Base-by-base conservation (phyloP, 2,797 vertebrate genomes). In the Paramormyrops hopkinsi region DNA sequence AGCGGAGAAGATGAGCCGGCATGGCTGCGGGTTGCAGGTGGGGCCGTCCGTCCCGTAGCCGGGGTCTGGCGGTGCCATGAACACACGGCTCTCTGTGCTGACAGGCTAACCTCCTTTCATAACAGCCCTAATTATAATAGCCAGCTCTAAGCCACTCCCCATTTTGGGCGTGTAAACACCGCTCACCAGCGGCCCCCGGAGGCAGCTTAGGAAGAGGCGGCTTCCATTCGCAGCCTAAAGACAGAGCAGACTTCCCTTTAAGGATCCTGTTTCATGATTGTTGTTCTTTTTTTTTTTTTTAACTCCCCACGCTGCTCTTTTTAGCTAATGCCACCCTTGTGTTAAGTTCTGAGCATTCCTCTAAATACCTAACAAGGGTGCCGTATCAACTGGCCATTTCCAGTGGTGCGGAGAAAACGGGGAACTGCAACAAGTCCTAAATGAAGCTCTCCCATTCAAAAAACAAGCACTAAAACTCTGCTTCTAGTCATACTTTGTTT, bases 161-260 rank as follows among this genome's bases (percentile, higher is more conserved):
- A 92, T 94, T 92, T 92, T 92, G 90, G 54, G 88, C 92, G 91
- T 88, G 94, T 94, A 94, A 95, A 95, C 93, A 95, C 93, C 92
- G 92, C 93, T 92, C 92, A 88, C 91, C 90, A 92, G 93, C 91
- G 91, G 93, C 92, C 94, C 95, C 93, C 93, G 93, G 92, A 90
- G 92, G 91, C 90, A 91, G 94, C 88, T 90, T 91, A 90, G 89
- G 89, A 56, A 25, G 76, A 91, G 90, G 89, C 90, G 89, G 93
- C 92, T 92, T 93, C 94, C 92, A 94, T 95, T 95, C 94, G 90
- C 95, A 95, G 94, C 95, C 91, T 37, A 83, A 0, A 87, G 93
- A 95, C 96, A 96, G 95, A 89, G 93, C 90, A 93, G 94, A 94
- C 94, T 48, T 86, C 96, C 95, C 96, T 96, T 95, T 95, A 93